Percentiles rank a stretch among this genome's conserved stretches.
Conservation (phyloP, 2,113 vertebrate genomes). For the Grammomys surdaster region DNA sequence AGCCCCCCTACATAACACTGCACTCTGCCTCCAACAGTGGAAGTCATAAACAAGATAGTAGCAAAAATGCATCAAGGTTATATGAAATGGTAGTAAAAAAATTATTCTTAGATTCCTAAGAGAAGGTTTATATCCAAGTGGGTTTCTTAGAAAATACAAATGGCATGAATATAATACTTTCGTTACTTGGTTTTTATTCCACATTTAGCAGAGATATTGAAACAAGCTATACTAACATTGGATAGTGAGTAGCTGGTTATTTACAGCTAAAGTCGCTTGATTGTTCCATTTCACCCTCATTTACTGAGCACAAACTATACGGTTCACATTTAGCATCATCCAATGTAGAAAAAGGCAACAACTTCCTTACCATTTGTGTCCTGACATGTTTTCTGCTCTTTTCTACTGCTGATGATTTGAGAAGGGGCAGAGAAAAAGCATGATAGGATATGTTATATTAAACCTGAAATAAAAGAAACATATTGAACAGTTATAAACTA, state of each 20-base stretch:
- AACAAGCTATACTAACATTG: not conserved
- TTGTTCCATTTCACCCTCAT: conserved; percentile 1
- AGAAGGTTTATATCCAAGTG: not conserved
- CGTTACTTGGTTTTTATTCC: not conserved
- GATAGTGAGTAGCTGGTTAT: not conserved
- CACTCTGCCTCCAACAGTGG: not conserved
- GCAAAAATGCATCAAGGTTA: conserved; percentile 4
- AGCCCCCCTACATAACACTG: not conserved
- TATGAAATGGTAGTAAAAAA: conserved; percentile 35
- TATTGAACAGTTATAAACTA: conserved; percentile 56
- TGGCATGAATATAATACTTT: not conserved
- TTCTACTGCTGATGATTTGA: conserved; percentile 80
- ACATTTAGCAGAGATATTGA: not conserved
- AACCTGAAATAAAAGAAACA: conserved; percentile 76
- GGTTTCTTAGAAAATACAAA: conserved; percentile 45
- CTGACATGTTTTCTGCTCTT: conserved; percentile 86
- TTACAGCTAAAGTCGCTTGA: not conserved
- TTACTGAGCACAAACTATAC: conserved; percentile 16
- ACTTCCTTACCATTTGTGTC: conserved; percentile 89
- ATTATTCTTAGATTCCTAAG: not conserved
- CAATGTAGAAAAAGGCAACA: conserved; percentile 11
- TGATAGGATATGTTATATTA: conserved; percentile 75
- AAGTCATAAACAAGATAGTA: conserved; percentile 41
- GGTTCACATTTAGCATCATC: not conserved
- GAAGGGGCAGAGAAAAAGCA: conserved; percentile 71